phyloP scores from a whole-genome alignment of 2,888 invertebrate genomes.

The Phengaris arion region DNA sequence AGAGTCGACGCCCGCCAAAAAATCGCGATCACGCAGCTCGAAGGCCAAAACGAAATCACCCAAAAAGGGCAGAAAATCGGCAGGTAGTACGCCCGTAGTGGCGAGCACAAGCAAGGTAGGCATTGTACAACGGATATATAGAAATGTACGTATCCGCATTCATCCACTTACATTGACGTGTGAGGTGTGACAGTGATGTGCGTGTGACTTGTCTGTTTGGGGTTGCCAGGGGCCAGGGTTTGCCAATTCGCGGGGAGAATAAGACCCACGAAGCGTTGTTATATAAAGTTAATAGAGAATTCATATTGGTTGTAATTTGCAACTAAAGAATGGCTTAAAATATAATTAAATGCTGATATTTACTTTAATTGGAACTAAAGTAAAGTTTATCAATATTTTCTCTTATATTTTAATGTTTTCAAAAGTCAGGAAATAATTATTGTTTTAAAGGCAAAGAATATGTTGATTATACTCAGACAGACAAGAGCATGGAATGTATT shows the following conservation, averaged over 20 bases:
- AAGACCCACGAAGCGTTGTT: too few relatives aligned
- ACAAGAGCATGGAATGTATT: constrained; percentile 28
- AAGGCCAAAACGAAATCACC: constrained; percentile 50
- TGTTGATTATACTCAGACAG: constrained; percentile 14
- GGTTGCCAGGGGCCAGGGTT: background rate
- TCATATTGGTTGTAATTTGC: too few relatives aligned
- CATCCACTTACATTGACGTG: constrained; percentile 65
- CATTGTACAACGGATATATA: constrained; percentile 80
- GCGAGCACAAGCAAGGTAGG: constrained; percentile 77
- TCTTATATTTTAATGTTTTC: background rate
- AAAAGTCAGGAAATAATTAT: background rate
- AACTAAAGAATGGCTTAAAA: too few relatives aligned
- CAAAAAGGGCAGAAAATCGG: constrained; percentile 58
- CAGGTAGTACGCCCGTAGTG: constrained; percentile 71
- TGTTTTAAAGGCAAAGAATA: background rate
- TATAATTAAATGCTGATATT: too few relatives aligned
- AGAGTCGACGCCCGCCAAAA: constrained; percentile 60
- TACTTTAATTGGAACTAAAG: too few relatives aligned
- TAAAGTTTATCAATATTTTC: too few relatives aligned
- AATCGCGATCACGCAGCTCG: constrained; percentile 57
- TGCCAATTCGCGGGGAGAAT: background rate
- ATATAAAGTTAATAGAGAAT: too few relatives aligned
- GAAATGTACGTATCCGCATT: constrained; percentile 78
- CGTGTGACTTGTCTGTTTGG: constrained; percentile 32
- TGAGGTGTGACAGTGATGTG: constrained; percentile 49